Percentiles rank a stretch among this genome's conserved stretches.
phyloP scores from a whole-genome alignment of 23 tunicate genomes.

The Diplosoma virens region DNA sequence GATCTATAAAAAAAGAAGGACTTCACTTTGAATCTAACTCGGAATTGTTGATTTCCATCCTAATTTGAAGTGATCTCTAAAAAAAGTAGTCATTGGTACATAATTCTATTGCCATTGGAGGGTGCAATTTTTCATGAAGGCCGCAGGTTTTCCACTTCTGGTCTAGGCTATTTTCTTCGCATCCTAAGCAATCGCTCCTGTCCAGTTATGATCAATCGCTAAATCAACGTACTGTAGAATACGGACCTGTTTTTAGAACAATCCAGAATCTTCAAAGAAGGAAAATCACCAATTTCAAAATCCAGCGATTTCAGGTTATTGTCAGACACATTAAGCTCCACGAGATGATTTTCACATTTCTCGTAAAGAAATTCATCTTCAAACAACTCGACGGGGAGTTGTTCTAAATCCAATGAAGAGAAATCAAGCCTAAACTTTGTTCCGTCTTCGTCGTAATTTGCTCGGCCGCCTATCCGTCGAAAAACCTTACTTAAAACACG shows the following conservation, averaged over 20 bases:
- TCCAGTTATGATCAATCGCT: too few relatives aligned
- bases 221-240: too few relatives aligned
- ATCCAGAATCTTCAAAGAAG: slow-evolving; percentile 35
- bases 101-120: too few relatives aligned
- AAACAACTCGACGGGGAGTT: slow-evolving; percentile 66
- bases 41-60: too few relatives aligned
- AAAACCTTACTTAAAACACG: slow-evolving; percentile 47
- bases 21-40: too few relatives aligned
- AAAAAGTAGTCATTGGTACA: too few relatives aligned
- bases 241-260: slow-evolving; percentile 76
- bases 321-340: slow-evolving; percentile 47
- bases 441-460: slow-evolving; percentile 13
- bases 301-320: slow-evolving; percentile 60
- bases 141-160: too few relatives aligned
- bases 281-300: slow-evolving; percentile 71
- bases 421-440: slow-evolving; percentile 41
- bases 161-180: too few relatives aligned
- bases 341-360: slow-evolving; percentile 52
- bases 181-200: too few relatives aligned
- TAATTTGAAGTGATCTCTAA: too few relatives aligned
- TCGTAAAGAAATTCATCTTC: slow-evolving; percentile 90
- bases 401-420: slow-evolving; percentile 31
- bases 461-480: slow-evolving; percentile 41
- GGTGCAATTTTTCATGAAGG: too few relatives aligned
- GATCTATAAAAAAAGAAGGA: too few relatives aligned